These are phyloP conservation scores for Seira sanloemensis DNA, from an alignment of 2,888 invertebrate genomes.

Conservation along the genomic window DNA sequence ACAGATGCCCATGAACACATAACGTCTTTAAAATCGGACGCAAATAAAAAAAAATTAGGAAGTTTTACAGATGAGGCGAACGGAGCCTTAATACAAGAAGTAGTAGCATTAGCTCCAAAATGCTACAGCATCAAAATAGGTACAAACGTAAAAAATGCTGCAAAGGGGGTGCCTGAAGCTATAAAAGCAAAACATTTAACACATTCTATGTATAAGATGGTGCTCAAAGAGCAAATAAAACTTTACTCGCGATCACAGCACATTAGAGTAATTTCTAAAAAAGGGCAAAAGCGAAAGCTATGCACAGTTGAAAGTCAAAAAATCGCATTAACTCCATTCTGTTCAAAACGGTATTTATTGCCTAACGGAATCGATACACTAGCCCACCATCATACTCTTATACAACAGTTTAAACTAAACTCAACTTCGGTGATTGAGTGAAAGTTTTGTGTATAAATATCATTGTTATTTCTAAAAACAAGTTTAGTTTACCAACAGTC, in stretches of 20 bases:
- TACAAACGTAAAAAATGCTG: neutral
- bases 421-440: neutral
- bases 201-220: slow-evolving; percentile 29
- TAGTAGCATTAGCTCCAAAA: slow-evolving; percentile 65
- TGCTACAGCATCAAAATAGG: slow-evolving; percentile 32
- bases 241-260: neutral
- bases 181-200: slow-evolving; percentile 33
- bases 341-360: slow-evolving; percentile 36
- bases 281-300: slow-evolving; percentile 7
- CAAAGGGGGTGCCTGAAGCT: slow-evolving; percentile 30
- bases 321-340: slow-evolving; percentile 24
- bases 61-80: slow-evolving; percentile 71
- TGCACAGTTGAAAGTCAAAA: slow-evolving; percentile 21
- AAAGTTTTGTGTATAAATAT: slow-evolving; percentile 5
- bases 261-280: slow-evolving; percentile 22
- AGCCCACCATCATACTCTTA: slow-evolving; percentile 1
- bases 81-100: slow-evolving; percentile 58
- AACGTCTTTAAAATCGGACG: neutral
- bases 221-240: slow-evolving; percentile 1
- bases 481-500: neutral
- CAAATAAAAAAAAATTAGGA: slow-evolving; percentile 69
- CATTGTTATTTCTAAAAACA: neutral
- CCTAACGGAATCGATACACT: slow-evolving; percentile 33
- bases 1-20: neutral
- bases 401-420: neutral